Evolutionary conservation across 2,797 vertebrate species (phyloP).

Genomic region (Momotus momota): DNA sequence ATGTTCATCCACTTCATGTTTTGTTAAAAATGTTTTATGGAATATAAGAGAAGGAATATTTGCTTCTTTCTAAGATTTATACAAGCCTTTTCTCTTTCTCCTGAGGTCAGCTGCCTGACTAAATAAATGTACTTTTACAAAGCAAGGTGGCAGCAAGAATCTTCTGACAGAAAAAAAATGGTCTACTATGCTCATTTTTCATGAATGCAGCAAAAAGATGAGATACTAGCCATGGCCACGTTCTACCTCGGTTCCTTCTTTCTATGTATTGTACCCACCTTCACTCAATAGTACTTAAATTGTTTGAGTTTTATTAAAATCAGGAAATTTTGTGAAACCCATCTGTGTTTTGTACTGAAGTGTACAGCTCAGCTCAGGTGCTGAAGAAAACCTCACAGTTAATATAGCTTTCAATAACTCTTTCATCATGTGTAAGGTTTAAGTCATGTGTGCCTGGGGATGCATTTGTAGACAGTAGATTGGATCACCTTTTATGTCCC

Average conservation of each 20-base stretch:
- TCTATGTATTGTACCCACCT: background rate
- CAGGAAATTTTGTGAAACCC: background rate
- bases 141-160: slow-evolving; percentile 74
- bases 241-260: background rate
- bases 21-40: background rate
- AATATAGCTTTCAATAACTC: background rate
- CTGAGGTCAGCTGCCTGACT: slow-evolving; percentile 57
- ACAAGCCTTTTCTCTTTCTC: background rate
- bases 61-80: background rate
- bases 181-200: slow-evolving; percentile 22
- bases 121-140: slow-evolving; percentile 69
- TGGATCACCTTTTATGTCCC: background rate
- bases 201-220: background rate
- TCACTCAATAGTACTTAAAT: background rate
- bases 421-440: background rate
- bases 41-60: background rate
- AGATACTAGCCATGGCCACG: background rate
- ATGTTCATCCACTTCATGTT: background rate
- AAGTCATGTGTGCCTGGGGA: background rate
- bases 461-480: background rate
- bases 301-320: background rate
- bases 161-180: slow-evolving; percentile 53
- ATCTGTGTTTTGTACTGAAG: background rate
- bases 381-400: background rate
- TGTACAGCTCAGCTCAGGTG: background rate